Percentiles rank a stretch among this genome's conserved stretches.
These are phyloP conservation scores for Hirundichthys speculiger DNA, from an alignment of 2,113 vertebrate species.

Conservation along the genomic window DNA sequence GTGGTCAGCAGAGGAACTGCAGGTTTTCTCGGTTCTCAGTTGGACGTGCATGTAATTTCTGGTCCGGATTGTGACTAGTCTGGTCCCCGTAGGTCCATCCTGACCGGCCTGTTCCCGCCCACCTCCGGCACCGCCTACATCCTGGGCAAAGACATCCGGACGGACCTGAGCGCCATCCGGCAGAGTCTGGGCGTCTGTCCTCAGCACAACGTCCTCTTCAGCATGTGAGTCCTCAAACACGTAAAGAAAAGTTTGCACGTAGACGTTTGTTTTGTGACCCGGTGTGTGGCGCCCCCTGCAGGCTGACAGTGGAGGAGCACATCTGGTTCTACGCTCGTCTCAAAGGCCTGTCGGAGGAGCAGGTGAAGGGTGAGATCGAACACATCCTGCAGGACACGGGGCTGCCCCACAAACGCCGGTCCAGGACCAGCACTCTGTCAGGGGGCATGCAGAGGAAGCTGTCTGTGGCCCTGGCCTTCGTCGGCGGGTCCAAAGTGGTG, in stretches of 20 bases:
- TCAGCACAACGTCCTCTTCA: slow-evolving; percentile 97
- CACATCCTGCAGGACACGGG: slow-evolving; percentile 93
- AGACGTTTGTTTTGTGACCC: neutral
- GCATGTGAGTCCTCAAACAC: slow-evolving; percentile 85
- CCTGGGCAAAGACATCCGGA: slow-evolving; percentile 92
- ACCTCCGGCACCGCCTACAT: slow-evolving; percentile 97
- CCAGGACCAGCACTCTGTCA: slow-evolving; percentile 80
- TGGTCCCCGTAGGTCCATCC: slow-evolving; percentile 87
- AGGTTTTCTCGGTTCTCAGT: neutral
- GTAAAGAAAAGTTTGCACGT: neutral
- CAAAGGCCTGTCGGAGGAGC: slow-evolving; percentile 89
- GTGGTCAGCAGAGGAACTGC: neutral
- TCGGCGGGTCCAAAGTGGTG: slow-evolving; percentile 97
- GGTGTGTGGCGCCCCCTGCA: slow-evolving; percentile 52
- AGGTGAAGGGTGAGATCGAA: slow-evolving; percentile 89
- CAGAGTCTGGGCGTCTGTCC: slow-evolving; percentile 96
- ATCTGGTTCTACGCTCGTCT: slow-evolving; percentile 98
- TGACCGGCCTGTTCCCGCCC: slow-evolving; percentile 95
- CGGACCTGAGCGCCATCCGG: slow-evolving; percentile 89
- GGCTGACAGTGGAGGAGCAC: slow-evolving; percentile 97
- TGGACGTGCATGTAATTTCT: neutral
- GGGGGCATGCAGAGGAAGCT: slow-evolving; percentile 99
- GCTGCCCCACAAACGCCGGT: slow-evolving; percentile 90
- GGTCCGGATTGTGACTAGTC: neutral
- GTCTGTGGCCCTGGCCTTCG: slow-evolving; percentile 96